Evolutionary conservation across 2,888 invertebrate species (phyloP), one percentile per base, ranked within the genome.

Genomic region (Argynnis bischoffii): DNA sequence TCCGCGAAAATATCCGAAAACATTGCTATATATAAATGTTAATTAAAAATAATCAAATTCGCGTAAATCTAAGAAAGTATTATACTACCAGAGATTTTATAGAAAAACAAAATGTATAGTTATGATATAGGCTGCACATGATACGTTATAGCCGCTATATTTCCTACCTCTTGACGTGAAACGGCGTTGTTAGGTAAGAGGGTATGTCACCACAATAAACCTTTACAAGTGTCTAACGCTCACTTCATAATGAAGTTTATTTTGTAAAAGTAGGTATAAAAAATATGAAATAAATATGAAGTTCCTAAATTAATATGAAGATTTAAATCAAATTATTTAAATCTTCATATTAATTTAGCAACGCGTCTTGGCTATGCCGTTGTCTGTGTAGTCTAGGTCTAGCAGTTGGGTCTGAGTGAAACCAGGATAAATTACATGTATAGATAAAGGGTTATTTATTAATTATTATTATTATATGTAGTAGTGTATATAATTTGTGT

Each of bases 81-180:
- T 41, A 16, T 0, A 11, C 8, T 46, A n/a, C 26, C 6, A 1
- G 6, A 59, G 16, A 59, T 31, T 59, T 47, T 59, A 59, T 59
- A 47, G 59, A 5, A 48, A 59, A 48, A 18, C 4, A 59, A 21
- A 13, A 61, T 50, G 8, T 8, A 21, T 53, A 61, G 73, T 72
- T 69, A 76, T 76, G 75, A 72, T 69, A 41, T 41, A 57, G 51
- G 31, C 41, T 56, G 18, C 48, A 41, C 55, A 41, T 26, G 48
- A 50, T 56, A 61, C 61, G 16, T 61, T 53, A 50, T 50, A 47
- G 56, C 53, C 60, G 18, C 14, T 55, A 66, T 66, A 66, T 50
- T 48, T 47, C 16, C 55, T 48, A 55, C 47, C 61, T 21, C 55
- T 55, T 61, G 35, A 61, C 55, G 60, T 61, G 48, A 66, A 55